Percentiles rank a stretch among this genome's conserved stretches.
phyloP scores from a whole-genome alignment of 2,113 vertebrate species.

The Cynopterus brachyotis region DNA sequence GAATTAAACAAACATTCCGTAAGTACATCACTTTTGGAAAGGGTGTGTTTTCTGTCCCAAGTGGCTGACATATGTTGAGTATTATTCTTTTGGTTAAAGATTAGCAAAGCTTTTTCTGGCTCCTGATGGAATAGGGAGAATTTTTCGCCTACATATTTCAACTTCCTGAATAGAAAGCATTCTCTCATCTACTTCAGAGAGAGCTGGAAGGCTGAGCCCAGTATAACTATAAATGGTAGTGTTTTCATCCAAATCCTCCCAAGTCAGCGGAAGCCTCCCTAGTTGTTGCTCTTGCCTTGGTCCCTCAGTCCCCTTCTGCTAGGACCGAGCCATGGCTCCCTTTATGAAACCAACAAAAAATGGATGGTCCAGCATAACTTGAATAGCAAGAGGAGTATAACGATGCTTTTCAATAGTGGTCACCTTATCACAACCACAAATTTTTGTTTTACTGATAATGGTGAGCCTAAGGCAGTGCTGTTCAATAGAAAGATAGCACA shows the following conservation, averaged over 20 bases:
- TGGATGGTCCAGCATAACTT: neutral
- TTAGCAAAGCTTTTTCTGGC: conserved; percentile 57
- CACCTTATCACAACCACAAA: neutral
- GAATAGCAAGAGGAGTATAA: no score
- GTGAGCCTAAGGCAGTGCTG: neutral
- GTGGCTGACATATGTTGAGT: neutral
- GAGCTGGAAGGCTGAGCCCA: conserved; percentile 25
- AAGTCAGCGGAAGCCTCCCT: neutral
- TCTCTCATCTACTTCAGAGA: conserved; percentile 44
- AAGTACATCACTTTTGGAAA: conserved; percentile 25
- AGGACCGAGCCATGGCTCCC: neutral
- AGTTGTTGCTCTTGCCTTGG: neutral
- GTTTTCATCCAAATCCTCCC: conserved; percentile 42
- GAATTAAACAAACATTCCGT: conserved; percentile 47
- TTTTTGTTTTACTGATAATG: neutral
- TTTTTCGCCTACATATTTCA: conserved; percentile 51
- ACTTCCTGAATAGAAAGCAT: conserved; percentile 60
- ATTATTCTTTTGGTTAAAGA: conserved; percentile 62
- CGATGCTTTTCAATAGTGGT: neutral
- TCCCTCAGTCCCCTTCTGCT: neutral
- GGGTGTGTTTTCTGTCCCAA: neutral
- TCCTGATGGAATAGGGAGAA: conserved; percentile 1
- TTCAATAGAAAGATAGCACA: neutral
- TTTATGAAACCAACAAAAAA: neutral
- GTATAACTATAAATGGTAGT: conserved; percentile 72